phyloP scores from a whole-genome alignment of 2,888 invertebrate species.

The Nephrotoma guestfalica region DNA sequence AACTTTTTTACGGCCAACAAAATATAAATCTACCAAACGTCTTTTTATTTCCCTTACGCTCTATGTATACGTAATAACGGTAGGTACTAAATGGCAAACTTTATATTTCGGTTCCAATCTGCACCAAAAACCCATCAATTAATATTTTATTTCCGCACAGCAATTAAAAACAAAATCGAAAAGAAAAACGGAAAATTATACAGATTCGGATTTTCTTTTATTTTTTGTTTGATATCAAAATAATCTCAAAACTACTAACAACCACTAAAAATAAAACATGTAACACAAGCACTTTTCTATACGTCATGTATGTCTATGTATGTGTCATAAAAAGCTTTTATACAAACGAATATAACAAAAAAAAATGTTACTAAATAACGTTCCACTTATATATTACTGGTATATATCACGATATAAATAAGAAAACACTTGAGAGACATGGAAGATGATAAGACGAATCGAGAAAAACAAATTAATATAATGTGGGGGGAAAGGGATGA shows the following conservation, averaged over 20 bases:
- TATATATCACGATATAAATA: neutral
- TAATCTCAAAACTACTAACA: neutral
- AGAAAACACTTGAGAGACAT: neutral
- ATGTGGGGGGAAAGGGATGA: neutral
- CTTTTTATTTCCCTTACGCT: neutral
- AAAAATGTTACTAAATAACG: neutral
- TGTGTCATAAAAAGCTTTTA: neutral
- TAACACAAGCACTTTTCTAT: neutral
- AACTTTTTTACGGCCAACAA: neutral
- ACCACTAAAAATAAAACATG: neutral
- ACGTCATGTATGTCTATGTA: neutral
- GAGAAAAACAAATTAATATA: neutral
- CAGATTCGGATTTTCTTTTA: neutral
- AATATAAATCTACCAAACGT: neutral
- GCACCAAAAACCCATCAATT: neutral
- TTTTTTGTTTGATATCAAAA: neutral
- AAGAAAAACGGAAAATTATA: neutral
- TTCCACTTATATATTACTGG: neutral
- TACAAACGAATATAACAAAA: neutral
- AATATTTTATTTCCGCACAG: neutral
- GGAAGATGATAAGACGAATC: neutral
- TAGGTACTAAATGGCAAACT: neutral
- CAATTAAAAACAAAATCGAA: neutral
- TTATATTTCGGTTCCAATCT: neutral
- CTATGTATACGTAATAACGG: neutral